Conservation (phyloP, 2,888 invertebrate species). For the Margaritifera margaritifera region DNA sequence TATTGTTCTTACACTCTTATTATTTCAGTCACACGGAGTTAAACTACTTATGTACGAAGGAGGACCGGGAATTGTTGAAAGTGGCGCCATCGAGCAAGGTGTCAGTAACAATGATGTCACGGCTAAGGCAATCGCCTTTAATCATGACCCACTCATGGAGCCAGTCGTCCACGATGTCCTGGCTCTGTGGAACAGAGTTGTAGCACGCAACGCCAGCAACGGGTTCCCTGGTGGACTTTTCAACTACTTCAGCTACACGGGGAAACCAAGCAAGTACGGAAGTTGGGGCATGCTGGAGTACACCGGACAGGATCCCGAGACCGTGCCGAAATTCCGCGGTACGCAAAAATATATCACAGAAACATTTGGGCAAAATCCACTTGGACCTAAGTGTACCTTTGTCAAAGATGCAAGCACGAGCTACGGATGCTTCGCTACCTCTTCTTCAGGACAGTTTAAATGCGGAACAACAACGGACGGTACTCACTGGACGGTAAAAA, state of each 20-base stretch:
- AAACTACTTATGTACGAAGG: constrained; percentile 57
- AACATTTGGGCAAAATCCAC: constrained; percentile 11
- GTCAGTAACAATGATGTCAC: constrained; percentile 37
- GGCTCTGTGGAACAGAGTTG: constrained; percentile 41
- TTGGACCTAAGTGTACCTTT: constrained; percentile 41
- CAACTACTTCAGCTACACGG: constrained; percentile 53
- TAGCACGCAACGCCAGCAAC: constrained; percentile 32
- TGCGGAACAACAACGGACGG: constrained; percentile 10
- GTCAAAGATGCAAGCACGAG: constrained; percentile 13
- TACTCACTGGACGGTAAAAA: constrained; percentile 15
- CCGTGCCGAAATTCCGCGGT: constrained; percentile 51
- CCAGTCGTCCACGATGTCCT: constrained; percentile 40
- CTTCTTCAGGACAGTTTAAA: neutral
- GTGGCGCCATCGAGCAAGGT: constrained; percentile 30
- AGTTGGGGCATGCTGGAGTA: constrained; percentile 58
- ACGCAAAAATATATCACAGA: constrained; percentile 45
- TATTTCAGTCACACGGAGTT: constrained; percentile 36
- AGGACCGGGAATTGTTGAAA: constrained; percentile 48
- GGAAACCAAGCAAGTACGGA: constrained; percentile 48
- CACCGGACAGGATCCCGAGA: constrained; percentile 50
- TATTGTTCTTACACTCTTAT: neutral
- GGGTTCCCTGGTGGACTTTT: constrained; percentile 48
- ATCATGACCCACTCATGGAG: constrained; percentile 40
- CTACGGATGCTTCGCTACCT: constrained; percentile 37
- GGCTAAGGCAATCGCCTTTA: constrained; percentile 47